Base-by-base conservation (phyloP, 2,888 invertebrate species). In the Zaprionus obscuricornis region DNA sequence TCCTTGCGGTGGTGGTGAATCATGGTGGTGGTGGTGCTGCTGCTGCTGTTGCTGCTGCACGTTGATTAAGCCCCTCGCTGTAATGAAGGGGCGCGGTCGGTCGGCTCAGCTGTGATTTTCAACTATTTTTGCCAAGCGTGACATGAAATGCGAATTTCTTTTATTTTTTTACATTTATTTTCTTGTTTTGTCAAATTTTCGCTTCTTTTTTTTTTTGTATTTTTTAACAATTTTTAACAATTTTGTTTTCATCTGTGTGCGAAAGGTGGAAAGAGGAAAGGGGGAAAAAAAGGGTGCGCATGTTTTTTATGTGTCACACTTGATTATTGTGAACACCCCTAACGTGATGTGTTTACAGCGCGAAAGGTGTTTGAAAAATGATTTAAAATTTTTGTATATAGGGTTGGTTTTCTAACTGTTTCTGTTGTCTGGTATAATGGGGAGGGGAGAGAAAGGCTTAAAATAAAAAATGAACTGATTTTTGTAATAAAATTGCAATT, bases 221-320 rank as follows among this genome's bases (percentile, higher is more conserved):
- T 68, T 74, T 81, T 72, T 62, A 42, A 40, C 46, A 46, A 52
- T 71, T 75, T 58, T 64, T 36, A 43, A 49, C 37, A 42, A 26
- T 60, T 62, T 67, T 72, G 56, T 51, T 49, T 70, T 59, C 52
- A 66, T 70, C 66, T 74, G 74, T n/a, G n/a, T n/a, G n/a, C n/a
- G n/a, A n/a, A n/a, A n/a, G n/a, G n/a, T n/a, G n/a, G n/a, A 66
- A 57, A 36, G 37, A 16, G 51, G 49, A 22, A 33, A 33, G 36
- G 37, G 34, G 31, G n/a, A n/a, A n/a, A n/a, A n/a, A 67, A 71
- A 68, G 59, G 70, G 74, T 67, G 67, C 54, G 68, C 78, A 56
- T 84, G 75, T 78, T 64, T 43, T 66, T 75, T 65, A 81, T 81
- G 68, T 84, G 85, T 81, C 84, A 81, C 85, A 81, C 84, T 81